Evolutionary conservation across 2,888 invertebrate genomes (phyloP).

Genomic region (Andrena bucephala): DNA sequence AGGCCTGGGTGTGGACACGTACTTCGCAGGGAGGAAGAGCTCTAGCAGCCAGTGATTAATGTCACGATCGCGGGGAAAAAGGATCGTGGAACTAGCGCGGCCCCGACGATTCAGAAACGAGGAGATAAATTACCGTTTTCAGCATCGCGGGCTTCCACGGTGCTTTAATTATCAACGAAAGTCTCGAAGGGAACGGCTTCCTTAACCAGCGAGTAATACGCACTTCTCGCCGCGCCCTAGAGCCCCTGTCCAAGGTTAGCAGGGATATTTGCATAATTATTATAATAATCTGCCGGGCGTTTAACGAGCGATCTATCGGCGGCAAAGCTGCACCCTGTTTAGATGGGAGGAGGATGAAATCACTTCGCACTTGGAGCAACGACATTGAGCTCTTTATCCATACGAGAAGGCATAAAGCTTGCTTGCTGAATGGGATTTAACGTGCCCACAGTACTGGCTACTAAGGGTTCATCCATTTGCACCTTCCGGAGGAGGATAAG

Average conservation of each 20-base stretch:
- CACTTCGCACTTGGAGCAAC: constrained; percentile 20
- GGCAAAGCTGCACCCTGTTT: background rate
- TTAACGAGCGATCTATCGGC: constrained; percentile 34
- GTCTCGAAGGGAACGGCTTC: constrained; percentile 19
- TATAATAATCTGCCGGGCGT: constrained; percentile 36
- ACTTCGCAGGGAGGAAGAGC: background rate
- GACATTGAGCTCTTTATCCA: background rate
- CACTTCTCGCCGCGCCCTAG: constrained; percentile 26
- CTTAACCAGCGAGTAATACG: constrained; percentile 44
- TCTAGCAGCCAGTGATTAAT: constrained; percentile 43
- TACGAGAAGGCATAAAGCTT: background rate
- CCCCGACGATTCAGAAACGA: constrained; percentile 30
- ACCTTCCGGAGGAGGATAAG: background rate
- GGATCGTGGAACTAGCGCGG: background rate
- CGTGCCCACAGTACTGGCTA: background rate
- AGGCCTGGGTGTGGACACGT: background rate
- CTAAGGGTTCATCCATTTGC: background rate
- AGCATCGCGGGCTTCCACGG: constrained; percentile 20
- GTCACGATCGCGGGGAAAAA: constrained; percentile 12
- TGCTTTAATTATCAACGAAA: constrained; percentile 46
- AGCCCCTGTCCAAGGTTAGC: constrained; percentile 47
- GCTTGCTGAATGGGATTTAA: background rate
- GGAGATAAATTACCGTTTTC: constrained; percentile 49
- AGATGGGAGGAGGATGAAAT: constrained; percentile 10
- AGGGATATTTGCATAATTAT: constrained; percentile 53